Base-by-base conservation (phyloP, 1,140 invertebrate genomes). In the Zophobas morio region DNA sequence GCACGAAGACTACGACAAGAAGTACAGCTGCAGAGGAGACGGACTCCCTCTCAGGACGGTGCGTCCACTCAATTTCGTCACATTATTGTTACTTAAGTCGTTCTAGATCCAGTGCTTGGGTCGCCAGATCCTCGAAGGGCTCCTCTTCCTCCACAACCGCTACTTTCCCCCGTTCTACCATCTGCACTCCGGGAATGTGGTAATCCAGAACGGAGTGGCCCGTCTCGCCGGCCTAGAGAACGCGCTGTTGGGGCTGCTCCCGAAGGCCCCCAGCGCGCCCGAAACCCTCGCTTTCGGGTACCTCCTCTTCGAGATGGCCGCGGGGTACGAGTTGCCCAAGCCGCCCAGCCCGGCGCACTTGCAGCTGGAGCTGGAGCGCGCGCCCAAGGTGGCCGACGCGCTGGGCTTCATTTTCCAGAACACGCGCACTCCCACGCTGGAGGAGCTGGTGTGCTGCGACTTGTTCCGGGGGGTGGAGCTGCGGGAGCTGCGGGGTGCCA, bases 241-340 rank as follows among this genome's bases (percentile, higher is more conserved):
- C 84, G 93, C 93, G 0, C 86, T 97, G 40, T 89, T 96, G n/a
- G 94, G 94, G 0, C 91, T 94, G 33, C 89, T 91, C 36, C 94
- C 95, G 32, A 89, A 92, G 88, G 87, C 89, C 51, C 89, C 90
- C 35, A 89, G 89, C 56, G 90, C 91, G 3, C 88, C 92, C 70
- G 88, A 88, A 81, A 91, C 92, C 0, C 88, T 96, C 72, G 94
- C 92, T 76, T 95, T 98, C 83, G 91, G 91, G 1, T 94, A 96
- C 85, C 90, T 97, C 80, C 87, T 97, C 39, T 97, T 95, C 86
- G 95, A 97, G 88, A 97, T 98, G 96, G 94, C 94, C 82, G 91
- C 94, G 34, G 96, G 95, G 1, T 93, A 93, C 79, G 95, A 96
- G 83, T 87, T 96, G 56, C 90, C 91, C 78, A 89, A 90, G 71